Evolutionary conservation across 2,797 vertebrate species (phyloP).

Genomic region (Thaleichthys pacificus): DNA sequence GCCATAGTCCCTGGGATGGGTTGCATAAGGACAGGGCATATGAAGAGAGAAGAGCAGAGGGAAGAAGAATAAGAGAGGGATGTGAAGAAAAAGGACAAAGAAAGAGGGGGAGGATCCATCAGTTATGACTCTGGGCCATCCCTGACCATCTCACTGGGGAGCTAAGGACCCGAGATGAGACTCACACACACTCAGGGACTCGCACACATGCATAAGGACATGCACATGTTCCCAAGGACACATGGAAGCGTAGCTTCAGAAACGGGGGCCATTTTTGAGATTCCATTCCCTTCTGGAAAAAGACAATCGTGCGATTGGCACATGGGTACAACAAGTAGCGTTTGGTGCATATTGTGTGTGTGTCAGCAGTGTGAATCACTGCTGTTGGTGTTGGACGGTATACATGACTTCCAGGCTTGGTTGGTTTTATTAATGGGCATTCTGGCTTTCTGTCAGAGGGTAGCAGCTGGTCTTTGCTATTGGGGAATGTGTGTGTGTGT

Average conservation of each 20-base stretch:
- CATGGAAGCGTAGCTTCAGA: background rate
- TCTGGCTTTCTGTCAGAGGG: slow-evolving; percentile 32
- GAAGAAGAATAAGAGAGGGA: background rate
- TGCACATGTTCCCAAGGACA: background rate
- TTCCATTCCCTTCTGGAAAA: background rate
- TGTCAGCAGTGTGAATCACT: background rate
- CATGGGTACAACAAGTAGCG: background rate
- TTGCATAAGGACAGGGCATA: slow-evolving; percentile 27
- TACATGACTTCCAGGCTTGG: slow-evolving; percentile 16
- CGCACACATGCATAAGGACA: background rate
- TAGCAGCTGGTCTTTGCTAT: background rate
- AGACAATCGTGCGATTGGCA: background rate
- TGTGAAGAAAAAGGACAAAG: slow-evolving; percentile 10
- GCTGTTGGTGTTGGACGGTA: background rate
- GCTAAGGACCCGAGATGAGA: slow-evolving; percentile 17
- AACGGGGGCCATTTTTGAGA: too few relatives aligned
- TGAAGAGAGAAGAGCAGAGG: slow-evolving; percentile 39
- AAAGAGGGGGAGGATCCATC: background rate
- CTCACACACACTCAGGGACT: background rate
- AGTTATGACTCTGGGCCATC: background rate
- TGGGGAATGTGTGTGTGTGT: background rate
- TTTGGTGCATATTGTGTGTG: background rate
- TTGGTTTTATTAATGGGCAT: slow-evolving; percentile 49
- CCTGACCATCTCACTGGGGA: slow-evolving; percentile 9
- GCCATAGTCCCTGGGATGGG: background rate